A percentile compares a stretch with the other conserved stretches of the same genome.
phyloP scores from a whole-genome alignment of 1,140 invertebrate genomes.

The Drosophila lacertosa region DNA sequence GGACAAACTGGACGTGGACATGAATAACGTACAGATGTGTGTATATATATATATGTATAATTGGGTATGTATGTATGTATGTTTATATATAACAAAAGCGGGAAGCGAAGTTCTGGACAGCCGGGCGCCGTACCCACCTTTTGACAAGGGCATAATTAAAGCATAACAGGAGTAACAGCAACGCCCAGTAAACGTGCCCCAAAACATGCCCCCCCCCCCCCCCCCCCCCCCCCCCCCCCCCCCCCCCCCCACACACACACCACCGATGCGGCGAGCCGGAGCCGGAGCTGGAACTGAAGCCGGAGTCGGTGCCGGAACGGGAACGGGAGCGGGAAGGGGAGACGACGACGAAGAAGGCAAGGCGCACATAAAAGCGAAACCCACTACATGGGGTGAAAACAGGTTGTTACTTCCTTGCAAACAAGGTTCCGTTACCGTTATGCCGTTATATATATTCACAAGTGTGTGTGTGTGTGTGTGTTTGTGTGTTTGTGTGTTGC shows the following conservation, averaged over 20 bases:
- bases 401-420: conserved; percentile 81
- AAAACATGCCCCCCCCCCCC: conserved; percentile 1
- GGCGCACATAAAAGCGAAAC: conserved; percentile 56
- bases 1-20: conserved; percentile 20
- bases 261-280: neutral
- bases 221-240: neutral
- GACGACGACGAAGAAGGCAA: conserved; percentile 11
- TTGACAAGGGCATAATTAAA: conserved; percentile 81
- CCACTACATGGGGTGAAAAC: conserved; percentile 75
- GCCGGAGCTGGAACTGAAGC: conserved; percentile 8
- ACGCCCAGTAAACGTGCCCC: conserved; percentile 33
- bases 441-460: conserved; percentile 50
- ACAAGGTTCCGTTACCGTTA: conserved; percentile 81
- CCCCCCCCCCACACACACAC: no score
- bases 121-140: conserved; percentile 60
- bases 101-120: conserved; percentile 31
- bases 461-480: conserved; percentile 17
- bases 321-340: neutral
- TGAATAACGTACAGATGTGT: conserved; percentile 15
- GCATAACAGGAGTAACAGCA: conserved; percentile 74
- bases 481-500: conserved; percentile 41
- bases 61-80: conserved; percentile 36
- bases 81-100: conserved; percentile 49
- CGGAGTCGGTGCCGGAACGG: conserved; percentile 17
- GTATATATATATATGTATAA: conserved; percentile 4